Conservation (phyloP, 2,797 vertebrate species). For the Muscicapa comitata region DNA sequence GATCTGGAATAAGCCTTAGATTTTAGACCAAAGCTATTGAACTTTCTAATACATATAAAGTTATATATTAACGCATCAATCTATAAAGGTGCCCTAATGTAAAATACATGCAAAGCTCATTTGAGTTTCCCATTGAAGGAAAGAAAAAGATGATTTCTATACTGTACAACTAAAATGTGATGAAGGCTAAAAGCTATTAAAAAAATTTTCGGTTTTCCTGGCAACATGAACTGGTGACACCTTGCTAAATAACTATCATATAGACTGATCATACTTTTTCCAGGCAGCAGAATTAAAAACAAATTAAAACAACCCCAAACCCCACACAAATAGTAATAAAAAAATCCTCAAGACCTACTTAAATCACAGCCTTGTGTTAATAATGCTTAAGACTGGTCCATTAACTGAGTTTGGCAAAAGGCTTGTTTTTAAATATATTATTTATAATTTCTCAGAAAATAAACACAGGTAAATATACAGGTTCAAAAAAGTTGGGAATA, state of each 20-base stretch:
- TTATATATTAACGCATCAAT: slow-evolving; percentile 71
- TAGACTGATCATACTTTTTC: slow-evolving; percentile 6
- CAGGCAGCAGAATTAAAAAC: slow-evolving; percentile 35
- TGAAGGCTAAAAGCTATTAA: slow-evolving; percentile 16
- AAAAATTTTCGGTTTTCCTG: slow-evolving; percentile 36
- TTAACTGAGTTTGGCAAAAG: slow-evolving; percentile 85
- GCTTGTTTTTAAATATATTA: slow-evolving; percentile 83
- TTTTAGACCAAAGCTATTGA: slow-evolving; percentile 72
- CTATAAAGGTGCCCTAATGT: slow-evolving; percentile 72
- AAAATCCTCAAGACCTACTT: slow-evolving; percentile 20
- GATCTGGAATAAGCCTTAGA: slow-evolving; percentile 68
- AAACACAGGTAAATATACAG: slow-evolving; percentile 81
- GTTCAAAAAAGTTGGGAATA: slow-evolving; percentile 82
- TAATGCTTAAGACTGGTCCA: slow-evolving; percentile 83
- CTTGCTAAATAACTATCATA: slow-evolving; percentile 28
- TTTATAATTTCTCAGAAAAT: slow-evolving; percentile 82
- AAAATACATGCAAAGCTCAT: slow-evolving; percentile 76
- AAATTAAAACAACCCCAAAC: neutral
- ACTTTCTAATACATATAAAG: slow-evolving; percentile 70
- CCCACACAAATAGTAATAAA: slow-evolving; percentile 8
- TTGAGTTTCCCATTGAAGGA: slow-evolving; percentile 56
- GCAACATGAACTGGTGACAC: slow-evolving; percentile 48
- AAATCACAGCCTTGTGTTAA: slow-evolving; percentile 54
- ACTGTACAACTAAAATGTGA: slow-evolving; percentile 62
- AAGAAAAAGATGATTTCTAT: slow-evolving; percentile 46